Evolutionary conservation across 2,888 invertebrate species (phyloP), one percentile per base, ranked within the genome.

Genomic region (Rhagium mordax): DNA sequence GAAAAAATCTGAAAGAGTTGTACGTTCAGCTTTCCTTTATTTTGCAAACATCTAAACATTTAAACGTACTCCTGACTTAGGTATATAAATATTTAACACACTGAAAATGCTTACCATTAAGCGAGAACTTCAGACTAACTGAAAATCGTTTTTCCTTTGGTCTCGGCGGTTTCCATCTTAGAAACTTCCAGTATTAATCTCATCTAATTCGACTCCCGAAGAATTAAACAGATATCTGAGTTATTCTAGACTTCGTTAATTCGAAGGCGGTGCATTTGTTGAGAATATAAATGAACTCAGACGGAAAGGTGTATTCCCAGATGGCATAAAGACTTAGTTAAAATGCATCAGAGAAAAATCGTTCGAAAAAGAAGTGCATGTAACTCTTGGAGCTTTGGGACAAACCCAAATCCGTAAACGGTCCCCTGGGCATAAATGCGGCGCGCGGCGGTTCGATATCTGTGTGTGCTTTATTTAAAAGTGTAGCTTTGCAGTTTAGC

Each of bases 301-400:
- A 33, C 10, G 3, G 20, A 47, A 10, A 15, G 48, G 62, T 49
- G 21, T 21, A 62, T 55, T 24, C 55, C 47, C 24, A 47, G 49
- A 10, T n/a, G 16, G 33, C 21, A 29, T 16, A n/a, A 55, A n/a
- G 13, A 47, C 13, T 18, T 47, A n/a, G 33, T 48, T 69, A 20
- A 60, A 61, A 61, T 70, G 51, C 61, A 61, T 41, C 61, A 49
- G 61, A 61, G 18, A 51, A 18, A 33, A 61, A 70, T 61, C 69
- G 61, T 33, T 70, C 61, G 33, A 41, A 70, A 61, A 55, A 48
- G 20, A 20, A 57, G 29, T 33, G 24, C 24, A 57, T 67, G 18
- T 33, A 27, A 49, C 51, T 29, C 15, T 62, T 60, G 16, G 29
- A 29, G 33, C 49, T 29, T 70, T n/a, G 55, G 53, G 62, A 51